A percentile compares a stretch with the other conserved stretches of the same genome.
Evolutionary conservation across 2,797 vertebrate genomes (phyloP).

Genomic region (Poeciliopsis presidionis): DNA sequence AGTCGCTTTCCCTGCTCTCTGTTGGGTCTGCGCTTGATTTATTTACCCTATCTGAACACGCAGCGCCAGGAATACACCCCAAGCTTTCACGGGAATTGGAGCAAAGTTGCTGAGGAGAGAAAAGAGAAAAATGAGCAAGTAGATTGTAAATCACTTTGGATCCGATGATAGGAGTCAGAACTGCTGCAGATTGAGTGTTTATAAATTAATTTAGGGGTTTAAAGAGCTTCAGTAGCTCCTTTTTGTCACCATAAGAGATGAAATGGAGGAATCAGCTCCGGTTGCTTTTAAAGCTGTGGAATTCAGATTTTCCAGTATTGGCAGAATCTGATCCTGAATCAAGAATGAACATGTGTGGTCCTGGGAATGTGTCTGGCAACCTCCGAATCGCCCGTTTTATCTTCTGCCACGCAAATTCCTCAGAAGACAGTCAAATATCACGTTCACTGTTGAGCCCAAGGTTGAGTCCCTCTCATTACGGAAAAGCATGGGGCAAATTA

Average conservation of each 20-base stretch:
- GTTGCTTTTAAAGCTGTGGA: slow-evolving; percentile 60
- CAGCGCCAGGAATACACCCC: slow-evolving; percentile 65
- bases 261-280: slow-evolving; percentile 16
- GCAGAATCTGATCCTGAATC: slow-evolving; percentile 71
- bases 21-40: slow-evolving; percentile 66
- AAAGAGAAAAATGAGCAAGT: slow-evolving; percentile 39
- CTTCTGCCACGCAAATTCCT: slow-evolving; percentile 48
- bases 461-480: slow-evolving; percentile 46
- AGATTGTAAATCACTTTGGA: slow-evolving; percentile 50
- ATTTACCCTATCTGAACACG: slow-evolving; percentile 71
- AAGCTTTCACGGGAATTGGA: slow-evolving; percentile 53
- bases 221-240: slow-evolving; percentile 46
- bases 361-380: slow-evolving; percentile 55
- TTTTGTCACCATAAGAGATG: slow-evolving; percentile 57
- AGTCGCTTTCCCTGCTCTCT: slow-evolving; percentile 54
- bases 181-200: slow-evolving; percentile 16
- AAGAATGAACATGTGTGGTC: slow-evolving; percentile 71
- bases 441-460: slow-evolving; percentile 19
- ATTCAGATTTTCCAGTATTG: slow-evolving; percentile 66
- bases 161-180: slow-evolving; percentile 41
- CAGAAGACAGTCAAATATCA: slow-evolving; percentile 43
- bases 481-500: slow-evolving; percentile 34
- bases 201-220: slow-evolving; percentile 30
- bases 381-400: slow-evolving; percentile 61
- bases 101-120: slow-evolving; percentile 34